phyloP scores from a whole-genome alignment of 2,797 vertebrate species.

The Semotilus atromaculatus region DNA sequence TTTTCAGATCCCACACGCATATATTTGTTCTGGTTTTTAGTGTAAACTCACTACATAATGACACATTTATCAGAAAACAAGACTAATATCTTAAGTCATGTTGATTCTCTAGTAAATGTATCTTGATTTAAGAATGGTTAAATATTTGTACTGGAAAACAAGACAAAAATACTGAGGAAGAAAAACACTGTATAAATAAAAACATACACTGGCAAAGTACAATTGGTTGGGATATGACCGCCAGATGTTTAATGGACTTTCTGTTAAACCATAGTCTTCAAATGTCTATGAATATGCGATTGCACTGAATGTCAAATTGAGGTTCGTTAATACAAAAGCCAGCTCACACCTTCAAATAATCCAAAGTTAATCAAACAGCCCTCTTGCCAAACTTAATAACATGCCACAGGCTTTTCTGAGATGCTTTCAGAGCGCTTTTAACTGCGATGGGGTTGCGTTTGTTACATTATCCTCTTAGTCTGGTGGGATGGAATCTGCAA shows the following conservation, averaged over 20 bases:
- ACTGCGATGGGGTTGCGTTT: slow-evolving; percentile 41
- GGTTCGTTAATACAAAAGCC: slow-evolving; percentile 8
- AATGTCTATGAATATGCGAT: background rate
- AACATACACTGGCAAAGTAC: background rate
- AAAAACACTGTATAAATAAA: background rate
- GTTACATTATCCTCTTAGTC: slow-evolving; percentile 55
- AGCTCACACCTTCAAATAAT: slow-evolving; percentile 29
- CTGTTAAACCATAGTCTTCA: background rate
- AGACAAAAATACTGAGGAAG: background rate
- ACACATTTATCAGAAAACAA: background rate
- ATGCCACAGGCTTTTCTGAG: slow-evolving; percentile 42
- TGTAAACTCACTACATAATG: background rate
- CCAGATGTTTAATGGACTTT: background rate
- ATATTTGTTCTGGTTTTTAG: background rate
- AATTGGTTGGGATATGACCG: background rate
- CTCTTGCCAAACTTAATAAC: slow-evolving; percentile 45
- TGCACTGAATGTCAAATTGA: background rate
- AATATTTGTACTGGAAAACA: background rate
- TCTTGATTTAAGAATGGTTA: background rate
- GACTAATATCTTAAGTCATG: background rate
- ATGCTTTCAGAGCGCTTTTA: slow-evolving; percentile 29
- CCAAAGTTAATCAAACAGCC: slow-evolving; percentile 41
- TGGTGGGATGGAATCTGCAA: slow-evolving; percentile 52
- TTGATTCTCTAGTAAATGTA: background rate
- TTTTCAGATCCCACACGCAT: background rate